Evolutionary conservation across 1,140 invertebrate species (phyloP), one percentile per base, ranked within the genome.

Genomic region (Stegodyphus dumicola): DNA sequence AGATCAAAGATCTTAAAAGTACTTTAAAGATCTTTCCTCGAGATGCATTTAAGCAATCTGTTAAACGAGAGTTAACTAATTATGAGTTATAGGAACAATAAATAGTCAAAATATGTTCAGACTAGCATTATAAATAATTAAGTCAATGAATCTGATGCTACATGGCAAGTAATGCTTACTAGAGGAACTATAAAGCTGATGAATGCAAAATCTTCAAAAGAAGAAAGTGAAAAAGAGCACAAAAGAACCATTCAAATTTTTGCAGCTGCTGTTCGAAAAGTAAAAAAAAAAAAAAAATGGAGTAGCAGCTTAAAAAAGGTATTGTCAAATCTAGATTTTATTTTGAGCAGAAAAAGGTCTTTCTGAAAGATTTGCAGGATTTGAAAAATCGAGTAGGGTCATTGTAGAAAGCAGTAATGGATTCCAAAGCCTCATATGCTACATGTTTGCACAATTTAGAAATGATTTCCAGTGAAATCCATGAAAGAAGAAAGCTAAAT

Each of bases 141-240:
- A n/a, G n/a, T n/a, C n/a, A n/a, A n/a, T n/a, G n/a, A n/a, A n/a
- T n/a, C n/a, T n/a, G n/a, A n/a, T n/a, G n/a, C n/a, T n/a, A n/a
- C n/a, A n/a, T n/a, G n/a, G n/a, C n/a, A n/a, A n/a, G n/a, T n/a
- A n/a, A n/a, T n/a, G n/a, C n/a, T n/a, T n/a, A n/a, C n/a, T n/a
- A n/a, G n/a, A n/a, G n/a, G n/a, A n/a, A n/a, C n/a, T n/a, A n/a
- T n/a, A n/a, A n/a, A 96, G 96, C 95, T 98, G n/a, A 96, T 95
- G 94, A 96, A 98, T 90, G 96, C 97, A 3, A 96, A 97, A 90
- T 95, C 94, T 88, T 93, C 95, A 89, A 96, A 97, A 91, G 93
- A 96, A 15, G 94, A 95, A 88, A 95, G 95, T 90, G 95, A 96
- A 80, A 91, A 94, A 7, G 95, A 97, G 89, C 97, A 98, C 91